These are phyloP conservation scores for Eupithecia inturbata DNA, from an alignment of 2,888 invertebrate species.

Conservation along the genomic window DNA sequence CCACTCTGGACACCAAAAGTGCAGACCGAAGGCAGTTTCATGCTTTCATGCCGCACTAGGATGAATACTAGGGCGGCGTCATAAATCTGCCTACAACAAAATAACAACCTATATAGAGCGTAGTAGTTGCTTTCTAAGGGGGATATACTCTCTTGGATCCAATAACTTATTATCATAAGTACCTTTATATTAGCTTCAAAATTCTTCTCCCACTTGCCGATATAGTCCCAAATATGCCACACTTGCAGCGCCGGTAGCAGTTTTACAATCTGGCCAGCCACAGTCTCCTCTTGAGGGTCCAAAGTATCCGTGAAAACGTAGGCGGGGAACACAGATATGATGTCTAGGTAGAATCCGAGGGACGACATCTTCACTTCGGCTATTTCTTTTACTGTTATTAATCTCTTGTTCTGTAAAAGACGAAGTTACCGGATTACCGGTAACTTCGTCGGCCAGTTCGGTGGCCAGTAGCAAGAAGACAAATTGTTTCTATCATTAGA, in stretches of 20 bases:
- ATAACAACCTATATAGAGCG: background rate
- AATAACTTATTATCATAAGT: background rate
- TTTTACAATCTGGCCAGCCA: conserved; percentile 64
- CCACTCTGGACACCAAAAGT: too few species aligned
- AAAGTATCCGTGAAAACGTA: conserved; percentile 71
- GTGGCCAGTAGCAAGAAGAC: background rate
- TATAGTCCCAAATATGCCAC: conserved; percentile 76
- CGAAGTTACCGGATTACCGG: background rate
- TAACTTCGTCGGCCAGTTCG: too few species aligned
- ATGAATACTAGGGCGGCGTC: too few species aligned
- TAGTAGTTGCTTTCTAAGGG: background rate
- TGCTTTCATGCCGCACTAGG: background rate
- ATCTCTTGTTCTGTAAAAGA: conserved; percentile 59
- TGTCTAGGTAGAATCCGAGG: conserved; percentile 74
- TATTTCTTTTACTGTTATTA: conserved; percentile 73
- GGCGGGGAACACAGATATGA: conserved; percentile 75
- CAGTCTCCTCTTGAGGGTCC: conserved; percentile 61
- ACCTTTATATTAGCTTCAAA: conserved; percentile 70
- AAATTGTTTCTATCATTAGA: too few species aligned
- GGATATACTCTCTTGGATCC: background rate
- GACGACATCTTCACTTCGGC: conserved; percentile 74
- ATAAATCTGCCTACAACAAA: background rate
- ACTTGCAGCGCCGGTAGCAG: conserved; percentile 71
- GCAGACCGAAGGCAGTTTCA: background rate
- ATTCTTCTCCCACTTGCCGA: conserved; percentile 64